Evolutionary conservation across 2,113 vertebrate species (phyloP).

Genomic region (Dipodomys merriami): DNA sequence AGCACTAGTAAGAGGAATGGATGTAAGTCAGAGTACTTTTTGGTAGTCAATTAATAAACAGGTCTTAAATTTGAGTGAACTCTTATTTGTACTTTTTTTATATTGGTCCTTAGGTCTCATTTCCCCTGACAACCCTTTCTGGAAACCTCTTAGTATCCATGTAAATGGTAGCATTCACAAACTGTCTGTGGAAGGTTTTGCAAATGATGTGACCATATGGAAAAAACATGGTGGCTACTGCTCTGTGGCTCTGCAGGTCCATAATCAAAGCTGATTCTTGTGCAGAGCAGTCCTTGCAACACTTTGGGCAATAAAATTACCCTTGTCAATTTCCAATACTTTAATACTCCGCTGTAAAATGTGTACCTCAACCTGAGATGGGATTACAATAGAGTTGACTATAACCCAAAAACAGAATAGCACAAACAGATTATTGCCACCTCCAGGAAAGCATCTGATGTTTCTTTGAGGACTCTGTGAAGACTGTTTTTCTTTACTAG

Average conservation of each 20-base stretch:
- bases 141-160: neutral
- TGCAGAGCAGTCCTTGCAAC: neutral
- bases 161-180: neutral
- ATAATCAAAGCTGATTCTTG: neutral
- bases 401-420: neutral
- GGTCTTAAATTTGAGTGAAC: neutral
- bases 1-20: neutral
- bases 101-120: neutral
- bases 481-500: neutral
- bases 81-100: neutral
- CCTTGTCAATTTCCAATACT: neutral
- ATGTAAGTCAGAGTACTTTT: neutral
- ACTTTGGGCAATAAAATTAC: neutral
- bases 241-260: neutral
- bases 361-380: neutral
- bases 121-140: neutral
- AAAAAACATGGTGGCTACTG: neutral
- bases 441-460: neutral
- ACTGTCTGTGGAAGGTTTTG: neutral
- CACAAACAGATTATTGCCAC: neutral
- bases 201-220: neutral
- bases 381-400: neutral
- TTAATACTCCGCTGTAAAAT: constrained; percentile 30
- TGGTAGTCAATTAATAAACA: neutral
- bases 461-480: neutral